These are phyloP conservation scores for Antechinus flavipes DNA, from an alignment of 2,113 vertebrate species.

Conservation along the genomic window DNA sequence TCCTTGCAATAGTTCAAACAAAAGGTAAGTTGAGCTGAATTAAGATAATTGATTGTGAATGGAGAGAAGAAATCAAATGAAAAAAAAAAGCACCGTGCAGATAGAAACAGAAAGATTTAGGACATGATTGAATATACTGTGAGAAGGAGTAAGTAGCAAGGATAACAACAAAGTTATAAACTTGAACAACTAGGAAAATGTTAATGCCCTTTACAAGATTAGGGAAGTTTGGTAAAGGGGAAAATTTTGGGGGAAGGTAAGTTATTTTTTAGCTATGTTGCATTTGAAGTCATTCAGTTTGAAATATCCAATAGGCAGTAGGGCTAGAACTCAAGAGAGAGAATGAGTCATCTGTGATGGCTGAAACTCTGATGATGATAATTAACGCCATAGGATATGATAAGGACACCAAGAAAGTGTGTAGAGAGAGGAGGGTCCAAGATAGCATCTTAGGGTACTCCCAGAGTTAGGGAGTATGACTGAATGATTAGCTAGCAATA, in stretches of 20 bases:
- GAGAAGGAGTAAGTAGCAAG: neutral
- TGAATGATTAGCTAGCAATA: neutral
- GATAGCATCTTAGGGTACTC: neutral
- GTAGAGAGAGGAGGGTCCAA: neutral
- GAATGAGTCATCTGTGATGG: neutral
- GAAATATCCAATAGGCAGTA: neutral
- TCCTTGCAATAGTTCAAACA: neutral
- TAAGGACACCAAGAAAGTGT: neutral
- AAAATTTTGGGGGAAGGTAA: neutral
- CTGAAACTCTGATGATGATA: neutral
- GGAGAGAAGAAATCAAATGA: neutral
- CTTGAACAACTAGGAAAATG: neutral
- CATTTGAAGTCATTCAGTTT: neutral
- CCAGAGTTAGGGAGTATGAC: neutral
- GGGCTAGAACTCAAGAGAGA: neutral
- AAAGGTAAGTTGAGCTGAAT: neutral
- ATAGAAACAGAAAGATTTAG: neutral
- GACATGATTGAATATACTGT: neutral
- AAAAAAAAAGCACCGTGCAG: neutral
- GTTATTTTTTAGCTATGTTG: neutral
- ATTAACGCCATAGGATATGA: neutral
- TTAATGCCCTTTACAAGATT: neutral
- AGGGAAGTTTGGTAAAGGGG: neutral
- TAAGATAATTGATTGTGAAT: neutral
- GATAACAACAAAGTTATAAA: neutral